A percentile compares a stretch with the other conserved stretches of the same genome.
phyloP scores from a whole-genome alignment of 2,888 invertebrate genomes.

The Halocaridina rubra region DNA sequence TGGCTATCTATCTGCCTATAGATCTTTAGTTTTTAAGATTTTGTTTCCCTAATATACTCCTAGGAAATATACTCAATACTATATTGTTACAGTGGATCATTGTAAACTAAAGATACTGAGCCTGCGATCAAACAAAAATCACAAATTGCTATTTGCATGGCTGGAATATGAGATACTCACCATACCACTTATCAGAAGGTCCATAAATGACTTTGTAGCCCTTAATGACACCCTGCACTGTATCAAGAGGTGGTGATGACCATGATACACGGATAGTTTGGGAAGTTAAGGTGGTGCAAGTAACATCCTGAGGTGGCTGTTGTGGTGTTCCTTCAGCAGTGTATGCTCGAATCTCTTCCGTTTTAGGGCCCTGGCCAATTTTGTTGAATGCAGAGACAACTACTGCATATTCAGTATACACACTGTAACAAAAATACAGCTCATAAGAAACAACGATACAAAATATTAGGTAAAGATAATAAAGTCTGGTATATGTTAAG shows the following conservation, averaged over 20 bases:
- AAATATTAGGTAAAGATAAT: too few species aligned
- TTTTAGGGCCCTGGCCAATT: slow-evolving; percentile 91
- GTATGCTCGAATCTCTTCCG: slow-evolving; percentile 88
- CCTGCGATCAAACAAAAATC: too few species aligned
- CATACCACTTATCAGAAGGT: slow-evolving; percentile 91
- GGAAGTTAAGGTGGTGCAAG: slow-evolving; percentile 92
- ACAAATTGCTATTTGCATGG: too few species aligned
- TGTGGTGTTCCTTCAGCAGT: slow-evolving; percentile 95
- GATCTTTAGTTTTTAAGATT: too few species aligned
- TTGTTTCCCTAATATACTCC: too few species aligned
- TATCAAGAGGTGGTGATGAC: slow-evolving; percentile 91
- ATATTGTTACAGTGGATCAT: too few species aligned
- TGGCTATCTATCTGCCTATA: too few species aligned
- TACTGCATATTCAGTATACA: slow-evolving; percentile 95
- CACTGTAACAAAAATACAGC: slow-evolving; percentile 71
- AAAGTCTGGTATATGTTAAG: too few species aligned
- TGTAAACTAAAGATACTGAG: too few species aligned
- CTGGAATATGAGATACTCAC: too few species aligned
- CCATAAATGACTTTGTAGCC: slow-evolving; percentile 95
- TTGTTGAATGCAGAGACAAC: slow-evolving; percentile 96
- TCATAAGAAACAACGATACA: background rate
- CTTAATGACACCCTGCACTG: slow-evolving; percentile 94
- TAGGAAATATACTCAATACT: too few species aligned
- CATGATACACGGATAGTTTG: slow-evolving; percentile 94
- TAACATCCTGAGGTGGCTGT: slow-evolving; percentile 87